Percentiles rank a stretch among this genome's conserved stretches.
Conservation (phyloP, 2,888 invertebrate species). For the Eudemis profundana region DNA sequence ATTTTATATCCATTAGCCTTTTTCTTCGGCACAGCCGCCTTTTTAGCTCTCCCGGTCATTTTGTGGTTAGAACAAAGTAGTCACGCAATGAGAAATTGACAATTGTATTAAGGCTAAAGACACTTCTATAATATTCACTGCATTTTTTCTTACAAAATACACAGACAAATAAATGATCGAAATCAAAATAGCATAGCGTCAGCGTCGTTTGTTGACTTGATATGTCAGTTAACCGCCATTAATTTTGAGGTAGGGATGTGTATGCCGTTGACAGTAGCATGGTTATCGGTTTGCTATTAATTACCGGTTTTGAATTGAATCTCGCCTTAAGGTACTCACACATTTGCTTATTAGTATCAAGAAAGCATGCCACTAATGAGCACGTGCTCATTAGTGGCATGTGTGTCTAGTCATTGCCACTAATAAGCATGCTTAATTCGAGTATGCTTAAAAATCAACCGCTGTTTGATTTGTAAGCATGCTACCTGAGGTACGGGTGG, state of each 20-base stretch:
- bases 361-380: too few relatives aligned
- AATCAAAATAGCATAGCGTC: slow-evolving; percentile 35
- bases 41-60: slow-evolving; percentile 73
- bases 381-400: too few relatives aligned
- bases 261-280: slow-evolving; percentile 4
- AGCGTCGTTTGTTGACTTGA: slow-evolving; percentile 40
- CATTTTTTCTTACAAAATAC: slow-evolving; percentile 35
- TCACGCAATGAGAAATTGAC: slow-evolving; percentile 11
- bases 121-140: slow-evolving; percentile 17
- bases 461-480: too few relatives aligned
- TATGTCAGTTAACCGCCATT: slow-evolving; percentile 42
- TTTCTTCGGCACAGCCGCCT: slow-evolving; percentile 72
- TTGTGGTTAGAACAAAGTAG: slow-evolving; percentile 38
- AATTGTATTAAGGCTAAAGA: slow-evolving; percentile 2
- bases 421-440: too few relatives aligned
- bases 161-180: slow-evolving; percentile 18
- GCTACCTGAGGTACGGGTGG: too few relatives aligned
- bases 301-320: background rate
- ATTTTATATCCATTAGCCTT: slow-evolving; percentile 82
- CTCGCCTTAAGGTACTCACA: slow-evolving; percentile 73
- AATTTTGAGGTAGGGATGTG: slow-evolving; percentile 36
- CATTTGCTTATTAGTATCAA: too few relatives aligned
- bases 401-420: too few relatives aligned
- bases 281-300: background rate
- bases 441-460: too few relatives aligned